phyloP scores from a whole-genome alignment of 2,888 invertebrate genomes.

The Drosophila fungiperda region DNA sequence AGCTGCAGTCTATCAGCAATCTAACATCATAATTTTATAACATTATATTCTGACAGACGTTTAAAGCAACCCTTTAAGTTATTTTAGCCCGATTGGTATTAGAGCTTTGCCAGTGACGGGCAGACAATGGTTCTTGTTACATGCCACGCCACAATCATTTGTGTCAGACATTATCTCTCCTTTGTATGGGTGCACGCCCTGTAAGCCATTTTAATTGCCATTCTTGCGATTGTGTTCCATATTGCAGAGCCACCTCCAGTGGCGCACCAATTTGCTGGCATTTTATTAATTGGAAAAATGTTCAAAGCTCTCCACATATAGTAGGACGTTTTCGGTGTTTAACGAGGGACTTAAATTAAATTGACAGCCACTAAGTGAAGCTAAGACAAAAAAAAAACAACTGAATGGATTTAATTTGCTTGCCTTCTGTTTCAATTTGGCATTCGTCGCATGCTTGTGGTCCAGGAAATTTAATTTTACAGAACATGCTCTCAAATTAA shows the following conservation, averaged over 20 bases:
- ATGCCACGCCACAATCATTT: conserved; percentile 54
- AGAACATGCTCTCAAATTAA: conserved; percentile 21
- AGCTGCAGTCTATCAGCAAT: neutral
- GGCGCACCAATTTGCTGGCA: conserved; percentile 28
- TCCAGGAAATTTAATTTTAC: conserved; percentile 42
- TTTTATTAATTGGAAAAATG: conserved; percentile 67
- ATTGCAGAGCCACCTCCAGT: conserved; percentile 29
- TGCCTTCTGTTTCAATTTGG: conserved; percentile 28
- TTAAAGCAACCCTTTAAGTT: conserved; percentile 18
- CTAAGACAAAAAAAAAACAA: neutral
- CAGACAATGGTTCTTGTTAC: conserved; percentile 23
- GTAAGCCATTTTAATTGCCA: conserved; percentile 62
- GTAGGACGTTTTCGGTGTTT: conserved; percentile 13
- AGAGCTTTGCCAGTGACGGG: conserved; percentile 31
- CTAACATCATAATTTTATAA: neutral
- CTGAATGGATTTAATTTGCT: conserved; percentile 39
- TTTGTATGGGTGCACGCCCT: conserved; percentile 28
- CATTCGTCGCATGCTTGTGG: conserved; percentile 21
- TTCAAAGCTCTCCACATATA: conserved; percentile 5
- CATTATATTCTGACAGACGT: neutral
- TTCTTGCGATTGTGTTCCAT: conserved; percentile 30
- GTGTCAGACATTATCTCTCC: conserved; percentile 29
- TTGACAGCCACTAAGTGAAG: conserved; percentile 50
- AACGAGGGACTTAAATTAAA: conserved; percentile 4
- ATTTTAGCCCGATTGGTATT: conserved; percentile 35